phyloP scores from a whole-genome alignment of 2,113 vertebrate species.

The Urocitellus parryii region DNA sequence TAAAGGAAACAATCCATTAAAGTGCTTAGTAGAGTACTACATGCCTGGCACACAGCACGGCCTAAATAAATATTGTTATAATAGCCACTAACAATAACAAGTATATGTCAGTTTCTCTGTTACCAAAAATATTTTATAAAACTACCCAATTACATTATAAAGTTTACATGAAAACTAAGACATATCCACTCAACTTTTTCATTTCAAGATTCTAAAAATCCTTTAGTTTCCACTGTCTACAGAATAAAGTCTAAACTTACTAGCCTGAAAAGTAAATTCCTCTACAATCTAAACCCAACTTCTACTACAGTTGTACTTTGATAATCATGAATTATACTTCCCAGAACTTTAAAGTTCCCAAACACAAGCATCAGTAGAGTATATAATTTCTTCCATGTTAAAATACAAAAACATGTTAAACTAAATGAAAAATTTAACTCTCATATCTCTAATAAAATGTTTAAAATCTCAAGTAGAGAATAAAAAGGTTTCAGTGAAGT shows the following conservation, averaged over 20 bases:
- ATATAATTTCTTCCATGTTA: neutral
- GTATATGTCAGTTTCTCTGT: neutral
- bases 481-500: neutral
- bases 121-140: slow-evolving; percentile 21
- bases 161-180: slow-evolving; percentile 23
- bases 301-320: neutral
- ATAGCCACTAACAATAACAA: neutral
- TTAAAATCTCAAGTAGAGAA: neutral
- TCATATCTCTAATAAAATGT: neutral
- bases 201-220: slow-evolving; percentile 24
- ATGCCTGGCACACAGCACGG: neutral
- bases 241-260: neutral
- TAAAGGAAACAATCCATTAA: neutral
- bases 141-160: neutral
- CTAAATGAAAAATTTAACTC: neutral
- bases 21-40: neutral
- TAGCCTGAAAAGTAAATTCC: neutral
- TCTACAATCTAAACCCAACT: neutral
- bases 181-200: slow-evolving; percentile 15
- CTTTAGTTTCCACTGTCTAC: neutral
- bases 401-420: neutral
- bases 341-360: neutral
- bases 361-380: neutral
- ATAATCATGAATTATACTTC: neutral
- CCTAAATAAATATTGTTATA: neutral